Evolutionary conservation across 92 coral and sea anemone genomes (phyloP).

Genomic region (Porites rus): DNA sequence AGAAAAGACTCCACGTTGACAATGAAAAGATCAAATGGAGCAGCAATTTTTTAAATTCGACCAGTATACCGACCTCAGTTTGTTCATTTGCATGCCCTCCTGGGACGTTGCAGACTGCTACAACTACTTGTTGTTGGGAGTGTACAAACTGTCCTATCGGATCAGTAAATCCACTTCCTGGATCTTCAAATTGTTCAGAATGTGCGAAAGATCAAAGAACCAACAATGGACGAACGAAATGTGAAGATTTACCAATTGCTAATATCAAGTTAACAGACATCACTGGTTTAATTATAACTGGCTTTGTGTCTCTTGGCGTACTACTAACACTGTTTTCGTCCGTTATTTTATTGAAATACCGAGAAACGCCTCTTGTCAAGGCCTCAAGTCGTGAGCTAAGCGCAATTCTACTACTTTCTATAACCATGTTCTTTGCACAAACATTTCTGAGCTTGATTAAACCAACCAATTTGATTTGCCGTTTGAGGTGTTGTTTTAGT

Average conservation of each 20-base stretch:
- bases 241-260: slow-evolving; percentile 45
- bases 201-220: slow-evolving; percentile 58
- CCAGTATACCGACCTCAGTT: slow-evolving; percentile 56
- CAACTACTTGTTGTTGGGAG: slow-evolving; percentile 84
- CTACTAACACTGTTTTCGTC: slow-evolving; percentile 24
- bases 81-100: slow-evolving; percentile 75
- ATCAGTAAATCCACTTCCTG: slow-evolving; percentile 39
- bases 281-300: slow-evolving; percentile 51
- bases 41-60: not conserved
- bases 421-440: slow-evolving; percentile 54
- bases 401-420: slow-evolving; percentile 37
- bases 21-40: slow-evolving; percentile 59
- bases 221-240: slow-evolving; percentile 55
- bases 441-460: slow-evolving; percentile 42
- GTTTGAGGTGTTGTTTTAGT: slow-evolving; percentile 51
- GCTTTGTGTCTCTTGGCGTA: slow-evolving; percentile 35
- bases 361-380: slow-evolving; percentile 68
- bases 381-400: slow-evolving; percentile 69
- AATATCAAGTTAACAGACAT: slow-evolving; percentile 51
- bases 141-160: slow-evolving; percentile 73
- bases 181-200: slow-evolving; percentile 47
- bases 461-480: slow-evolving; percentile 56
- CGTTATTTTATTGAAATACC: slow-evolving; percentile 38
- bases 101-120: slow-evolving; percentile 67
- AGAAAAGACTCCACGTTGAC: slow-evolving; percentile 39